Conservation (phyloP, 2,113 vertebrate genomes). For the Amia ocellicauda region DNA sequence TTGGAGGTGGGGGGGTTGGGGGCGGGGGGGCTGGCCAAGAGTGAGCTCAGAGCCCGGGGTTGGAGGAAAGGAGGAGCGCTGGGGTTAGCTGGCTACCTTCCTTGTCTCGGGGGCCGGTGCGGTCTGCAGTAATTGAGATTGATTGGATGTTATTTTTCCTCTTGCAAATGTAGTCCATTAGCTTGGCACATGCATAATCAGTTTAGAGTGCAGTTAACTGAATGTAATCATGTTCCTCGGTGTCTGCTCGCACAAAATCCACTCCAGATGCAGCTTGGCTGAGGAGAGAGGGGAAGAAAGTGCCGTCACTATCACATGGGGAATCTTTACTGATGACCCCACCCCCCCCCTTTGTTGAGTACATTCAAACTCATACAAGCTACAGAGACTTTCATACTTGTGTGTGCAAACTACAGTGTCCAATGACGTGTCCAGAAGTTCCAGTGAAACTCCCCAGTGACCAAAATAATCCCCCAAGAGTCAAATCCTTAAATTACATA, state of each 20-base stretch:
- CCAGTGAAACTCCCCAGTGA: too few relatives aligned
- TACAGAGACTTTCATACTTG: too few relatives aligned
- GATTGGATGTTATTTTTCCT: constrained; percentile 99
- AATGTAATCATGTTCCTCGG: constrained; percentile 99
- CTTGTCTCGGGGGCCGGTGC: constrained; percentile 83
- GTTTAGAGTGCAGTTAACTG: constrained; percentile 99
- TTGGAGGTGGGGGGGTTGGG: too few relatives aligned
- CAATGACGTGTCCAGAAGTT: too few relatives aligned
- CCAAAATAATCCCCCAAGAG: too few relatives aligned
- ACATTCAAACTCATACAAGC: constrained; percentile 45
- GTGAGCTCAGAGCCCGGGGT: constrained; percentile 59
- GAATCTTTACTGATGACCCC: constrained; percentile 66
- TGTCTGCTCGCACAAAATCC: constrained; percentile 97
- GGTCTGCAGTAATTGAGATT: constrained; percentile 97
- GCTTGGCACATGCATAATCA: constrained; percentile 99
- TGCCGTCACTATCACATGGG: constrained; percentile 73
- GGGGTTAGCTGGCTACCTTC: constrained; percentile 74
- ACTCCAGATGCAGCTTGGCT: constrained; percentile 86
- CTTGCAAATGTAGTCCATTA: constrained; percentile 99
- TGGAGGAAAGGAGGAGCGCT: constrained; percentile 56
- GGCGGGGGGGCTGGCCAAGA: constrained; percentile 51
- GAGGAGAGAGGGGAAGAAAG: constrained; percentile 68
- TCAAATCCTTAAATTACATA: too few relatives aligned
- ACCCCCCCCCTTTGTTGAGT: constrained; percentile 47
- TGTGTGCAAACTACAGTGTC: too few relatives aligned